Percentiles rank a stretch among this genome's conserved stretches.
These are phyloP conservation scores for Tetraodon nigroviridis DNA, from an alignment of 2,113 vertebrate species.

Conservation along the genomic window DNA sequence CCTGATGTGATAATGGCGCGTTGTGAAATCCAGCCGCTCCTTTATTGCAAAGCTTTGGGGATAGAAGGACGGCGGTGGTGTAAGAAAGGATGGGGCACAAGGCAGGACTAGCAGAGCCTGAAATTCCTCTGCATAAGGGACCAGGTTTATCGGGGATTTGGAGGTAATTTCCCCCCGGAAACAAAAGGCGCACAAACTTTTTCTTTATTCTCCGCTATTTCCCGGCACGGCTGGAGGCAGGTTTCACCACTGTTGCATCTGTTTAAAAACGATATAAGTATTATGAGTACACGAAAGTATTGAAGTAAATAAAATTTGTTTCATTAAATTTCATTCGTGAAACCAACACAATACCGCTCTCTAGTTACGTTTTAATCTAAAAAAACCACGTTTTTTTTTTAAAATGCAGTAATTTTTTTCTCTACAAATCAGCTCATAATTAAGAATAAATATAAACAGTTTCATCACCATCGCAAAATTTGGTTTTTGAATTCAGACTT, in stretches of 20 bases:
- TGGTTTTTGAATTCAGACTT: neutral
- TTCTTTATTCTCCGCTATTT: neutral
- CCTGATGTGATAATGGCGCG: constrained; percentile 92
- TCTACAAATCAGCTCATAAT: neutral
- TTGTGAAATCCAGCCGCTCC: constrained; percentile 92
- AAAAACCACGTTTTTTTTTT: too few relatives aligned
- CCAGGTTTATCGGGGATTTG: constrained; percentile 87
- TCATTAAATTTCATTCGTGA: too few relatives aligned
- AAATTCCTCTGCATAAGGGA: constrained; percentile 80
- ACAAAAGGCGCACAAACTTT: constrained; percentile 12
- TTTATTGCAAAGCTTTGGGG: constrained; percentile 88
- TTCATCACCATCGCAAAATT: neutral
- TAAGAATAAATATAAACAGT: neutral
- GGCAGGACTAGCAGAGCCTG: constrained; percentile 82
- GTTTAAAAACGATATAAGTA: too few relatives aligned
- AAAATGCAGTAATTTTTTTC: neutral
- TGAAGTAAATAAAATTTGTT: too few relatives aligned
- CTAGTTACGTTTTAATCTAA: too few relatives aligned
- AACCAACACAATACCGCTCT: too few relatives aligned
- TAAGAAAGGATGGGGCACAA: constrained; percentile 18
- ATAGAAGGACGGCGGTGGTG: constrained; percentile 78
- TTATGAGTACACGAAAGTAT: too few relatives aligned
- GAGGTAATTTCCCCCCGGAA: constrained; percentile 74
- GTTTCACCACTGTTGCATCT: too few relatives aligned
- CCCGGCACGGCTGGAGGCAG: neutral